phyloP scores from a whole-genome alignment of 2,797 vertebrate species.

The Tauraco hartlaubi region DNA sequence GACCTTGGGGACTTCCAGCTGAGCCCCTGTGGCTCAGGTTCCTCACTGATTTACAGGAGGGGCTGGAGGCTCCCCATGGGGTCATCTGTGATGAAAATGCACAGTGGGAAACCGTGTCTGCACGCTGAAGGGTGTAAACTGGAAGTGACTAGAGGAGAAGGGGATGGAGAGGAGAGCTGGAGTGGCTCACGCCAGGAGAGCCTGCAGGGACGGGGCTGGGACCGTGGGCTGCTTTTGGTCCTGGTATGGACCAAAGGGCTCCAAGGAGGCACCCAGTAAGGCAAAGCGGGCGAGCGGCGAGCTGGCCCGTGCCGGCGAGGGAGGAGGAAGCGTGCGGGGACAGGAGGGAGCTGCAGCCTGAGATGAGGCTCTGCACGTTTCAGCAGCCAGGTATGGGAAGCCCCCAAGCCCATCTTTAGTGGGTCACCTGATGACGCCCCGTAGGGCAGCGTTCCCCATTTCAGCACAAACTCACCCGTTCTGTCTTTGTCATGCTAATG shows the following conservation, averaged over 20 bases:
- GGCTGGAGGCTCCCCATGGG: rapidly evolving
- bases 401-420: background rate
- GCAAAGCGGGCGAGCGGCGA: rapidly evolving
- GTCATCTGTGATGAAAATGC: background rate
- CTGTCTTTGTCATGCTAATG: conserved; percentile 86
- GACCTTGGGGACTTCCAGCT: background rate
- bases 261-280: background rate
- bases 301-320: background rate
- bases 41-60: background rate
- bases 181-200: background rate
- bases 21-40: background rate
- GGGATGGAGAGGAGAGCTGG: background rate
- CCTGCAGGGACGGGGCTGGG: background rate
- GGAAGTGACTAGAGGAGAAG: background rate
- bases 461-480: conserved; percentile 65
- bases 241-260: rapidly evolving
- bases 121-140: background rate
- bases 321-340: rapidly evolving
- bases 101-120: rapidly evolving
- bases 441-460: conserved; percentile 61
- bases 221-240: no score
- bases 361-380: background rate
- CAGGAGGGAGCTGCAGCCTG: background rate
- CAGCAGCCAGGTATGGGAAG: background rate
- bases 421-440: conserved; percentile 63